Base-by-base conservation (phyloP, 2,113 vertebrate species). In the Lonchura striata region DNA sequence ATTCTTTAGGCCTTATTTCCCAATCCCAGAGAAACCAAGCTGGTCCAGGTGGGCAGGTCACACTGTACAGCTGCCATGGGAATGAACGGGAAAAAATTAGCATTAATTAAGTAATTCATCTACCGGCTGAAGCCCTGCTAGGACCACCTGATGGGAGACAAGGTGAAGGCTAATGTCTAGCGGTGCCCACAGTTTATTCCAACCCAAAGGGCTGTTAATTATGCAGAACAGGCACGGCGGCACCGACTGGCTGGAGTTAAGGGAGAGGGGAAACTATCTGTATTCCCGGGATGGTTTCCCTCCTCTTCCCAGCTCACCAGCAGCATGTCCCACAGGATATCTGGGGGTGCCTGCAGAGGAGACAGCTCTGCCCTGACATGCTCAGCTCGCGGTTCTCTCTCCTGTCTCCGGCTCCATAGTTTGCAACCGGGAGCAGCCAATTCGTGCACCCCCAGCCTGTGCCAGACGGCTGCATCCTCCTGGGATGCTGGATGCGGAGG, bases 51-150 rank as follows among this genome's bases (percentile, higher is more conserved):
- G 50, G 42, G 50, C 63, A 35, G 28, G 35, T 35, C 25, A 35
- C 47, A 33, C 22, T 23, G 63, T 37, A 41, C 25, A 42, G 56
- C 49, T 83, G 71, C 71, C 42, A 37, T 7, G 35, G 31, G 31
- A 63, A 23, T 44, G 19, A 83, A 77, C 2, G 13, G 13, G 41
- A 10, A 63, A 56, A 77, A 70, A 77, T 28, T 33, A 63, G 56
- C 71, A 82, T 70, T 49, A 63, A 90, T 77, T 90, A 77, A 54
- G 35, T 77, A 77, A 77, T 83, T 77, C 56, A 77, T 31, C 21
- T 33, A 25, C 39, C 3, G 3, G 17, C 64, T 10, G 2, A 63
- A 42, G n/a, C 28, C 11, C 52, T 28, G 24, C 42, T 63, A 35
- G 30, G 61, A 41, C 83, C 80, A 12, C 5, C 22, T 4, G 5